Evolutionary conservation across 2,888 invertebrate species (phyloP).

Genomic region (Cerastoderma edule): DNA sequence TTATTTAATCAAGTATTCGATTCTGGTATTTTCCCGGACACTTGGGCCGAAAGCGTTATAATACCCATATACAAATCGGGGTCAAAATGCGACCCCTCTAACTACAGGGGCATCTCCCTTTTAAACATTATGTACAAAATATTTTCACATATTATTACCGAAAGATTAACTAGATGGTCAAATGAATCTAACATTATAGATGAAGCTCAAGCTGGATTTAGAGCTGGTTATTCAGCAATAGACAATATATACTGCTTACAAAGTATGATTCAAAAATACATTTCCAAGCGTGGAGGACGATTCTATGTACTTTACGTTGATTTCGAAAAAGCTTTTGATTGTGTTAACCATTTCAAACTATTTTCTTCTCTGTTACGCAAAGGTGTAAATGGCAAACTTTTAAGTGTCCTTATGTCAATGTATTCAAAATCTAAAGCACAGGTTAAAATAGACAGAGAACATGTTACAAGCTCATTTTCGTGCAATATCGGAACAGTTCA

Average conservation of each 20-base stretch:
- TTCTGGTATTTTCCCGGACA: background rate
- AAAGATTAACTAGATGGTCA: background rate
- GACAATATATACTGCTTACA: constrained; percentile 6
- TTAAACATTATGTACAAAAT: constrained; percentile 9
- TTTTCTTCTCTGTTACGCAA: background rate
- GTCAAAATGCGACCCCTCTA: background rate
- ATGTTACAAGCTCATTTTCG: background rate
- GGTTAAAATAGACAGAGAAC: background rate
- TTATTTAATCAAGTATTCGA: too few relatives aligned
- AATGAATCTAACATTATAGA: background rate
- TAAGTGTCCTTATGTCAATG: background rate
- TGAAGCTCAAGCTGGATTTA: constrained; percentile 6
- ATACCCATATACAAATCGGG: constrained; percentile 3
- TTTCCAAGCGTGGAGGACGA: background rate
- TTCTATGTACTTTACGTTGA: background rate
- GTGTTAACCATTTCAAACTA: background rate
- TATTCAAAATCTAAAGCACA: background rate
- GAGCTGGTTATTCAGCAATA: background rate
- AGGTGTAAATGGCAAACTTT: background rate
- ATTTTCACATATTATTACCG: background rate
- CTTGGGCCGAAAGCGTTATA: background rate
- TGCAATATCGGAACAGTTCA: constrained; percentile 20
- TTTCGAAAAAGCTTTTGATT: constrained; percentile 4
- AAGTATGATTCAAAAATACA: constrained; percentile 5
- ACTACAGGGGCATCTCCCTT: constrained; percentile 6